These are phyloP conservation scores for Manduca sexta DNA, from an alignment of 1,140 invertebrate species.

Conservation along the genomic window DNA sequence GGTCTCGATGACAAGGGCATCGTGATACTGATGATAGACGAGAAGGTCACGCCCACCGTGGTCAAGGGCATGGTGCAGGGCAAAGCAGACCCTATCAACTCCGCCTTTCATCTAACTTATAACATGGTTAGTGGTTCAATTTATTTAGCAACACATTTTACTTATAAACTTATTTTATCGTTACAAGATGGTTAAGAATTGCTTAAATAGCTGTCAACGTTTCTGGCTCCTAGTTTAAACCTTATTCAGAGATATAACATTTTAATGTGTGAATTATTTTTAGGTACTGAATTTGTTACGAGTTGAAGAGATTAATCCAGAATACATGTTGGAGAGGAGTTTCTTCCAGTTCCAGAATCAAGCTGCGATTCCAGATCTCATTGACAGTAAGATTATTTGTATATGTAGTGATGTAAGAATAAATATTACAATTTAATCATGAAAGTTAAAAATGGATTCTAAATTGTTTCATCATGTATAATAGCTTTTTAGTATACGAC, in stretches of 20 bases:
- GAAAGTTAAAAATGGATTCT: too few species aligned
- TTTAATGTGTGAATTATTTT: slow-evolving; percentile 1
- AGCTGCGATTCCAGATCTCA: slow-evolving; percentile 90
- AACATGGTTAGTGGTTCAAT: slow-evolving; percentile 88
- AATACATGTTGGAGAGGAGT: slow-evolving; percentile 98
- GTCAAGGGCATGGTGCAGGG: slow-evolving; percentile 94
- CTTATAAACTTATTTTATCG: neutral
- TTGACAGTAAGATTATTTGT: slow-evolving; percentile 80
- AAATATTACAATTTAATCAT: too few species aligned
- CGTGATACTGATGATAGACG: slow-evolving; percentile 98
- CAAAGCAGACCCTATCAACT: slow-evolving; percentile 96
- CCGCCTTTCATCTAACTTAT: slow-evolving; percentile 99
- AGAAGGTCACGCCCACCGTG: slow-evolving; percentile 91
- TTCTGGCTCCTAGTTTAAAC: too few species aligned
- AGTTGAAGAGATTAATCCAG: slow-evolving; percentile 99
- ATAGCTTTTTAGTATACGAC: neutral
- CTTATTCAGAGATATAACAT: too few species aligned
- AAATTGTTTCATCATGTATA: too few species aligned
- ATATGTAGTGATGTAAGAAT: too few species aligned
- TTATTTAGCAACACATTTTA: neutral
- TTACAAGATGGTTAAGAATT: too few species aligned
- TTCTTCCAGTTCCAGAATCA: slow-evolving; percentile 99
- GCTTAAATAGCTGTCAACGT: too few species aligned
- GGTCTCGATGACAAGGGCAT: slow-evolving; percentile 99
- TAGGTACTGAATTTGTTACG: slow-evolving; percentile 92